These are phyloP conservation scores for Cetonia aurata DNA, from an alignment of 2,888 invertebrate genomes.

Conservation along the genomic window DNA sequence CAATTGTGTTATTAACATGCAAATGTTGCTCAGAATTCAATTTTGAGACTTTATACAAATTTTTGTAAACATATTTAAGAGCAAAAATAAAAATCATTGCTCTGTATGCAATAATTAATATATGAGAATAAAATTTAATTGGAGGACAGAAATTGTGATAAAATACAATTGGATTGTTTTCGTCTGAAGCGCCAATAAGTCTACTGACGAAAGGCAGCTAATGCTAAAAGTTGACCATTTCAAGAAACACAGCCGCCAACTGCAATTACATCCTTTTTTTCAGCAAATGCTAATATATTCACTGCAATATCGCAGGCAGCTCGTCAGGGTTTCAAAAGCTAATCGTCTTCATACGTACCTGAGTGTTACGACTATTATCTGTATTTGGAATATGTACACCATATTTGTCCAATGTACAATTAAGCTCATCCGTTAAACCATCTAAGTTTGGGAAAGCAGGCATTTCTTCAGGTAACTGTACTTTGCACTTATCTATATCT, in stretches of 20 bases:
- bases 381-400: conserved; percentile 66
- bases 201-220: too few species aligned
- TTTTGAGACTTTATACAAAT: background rate
- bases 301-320: too few species aligned
- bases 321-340: conserved; percentile 7
- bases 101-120: too few species aligned
- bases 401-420: conserved; percentile 79
- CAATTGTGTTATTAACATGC: too few species aligned
- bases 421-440: conserved; percentile 89
- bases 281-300: too few species aligned
- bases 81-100: too few species aligned
- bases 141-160: background rate
- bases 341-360: conserved; percentile 47
- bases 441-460: conserved; percentile 92
- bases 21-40: background rate
- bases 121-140: background rate
- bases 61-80: background rate
- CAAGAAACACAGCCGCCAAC: too few species aligned
- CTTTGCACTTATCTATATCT: conserved; percentile 92
- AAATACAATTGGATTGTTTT: too few species aligned
- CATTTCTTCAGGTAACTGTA: conserved; percentile 95
- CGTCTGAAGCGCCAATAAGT: too few species aligned
- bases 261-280: too few species aligned
- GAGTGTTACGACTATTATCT: conserved; percentile 54
- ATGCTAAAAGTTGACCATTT: too few species aligned